Percentiles rank a stretch among this genome's conserved stretches.
These are phyloP conservation scores for Ceratotherium simum DNA, from an alignment of 2,113 vertebrate genomes.

Conservation along the genomic window DNA sequence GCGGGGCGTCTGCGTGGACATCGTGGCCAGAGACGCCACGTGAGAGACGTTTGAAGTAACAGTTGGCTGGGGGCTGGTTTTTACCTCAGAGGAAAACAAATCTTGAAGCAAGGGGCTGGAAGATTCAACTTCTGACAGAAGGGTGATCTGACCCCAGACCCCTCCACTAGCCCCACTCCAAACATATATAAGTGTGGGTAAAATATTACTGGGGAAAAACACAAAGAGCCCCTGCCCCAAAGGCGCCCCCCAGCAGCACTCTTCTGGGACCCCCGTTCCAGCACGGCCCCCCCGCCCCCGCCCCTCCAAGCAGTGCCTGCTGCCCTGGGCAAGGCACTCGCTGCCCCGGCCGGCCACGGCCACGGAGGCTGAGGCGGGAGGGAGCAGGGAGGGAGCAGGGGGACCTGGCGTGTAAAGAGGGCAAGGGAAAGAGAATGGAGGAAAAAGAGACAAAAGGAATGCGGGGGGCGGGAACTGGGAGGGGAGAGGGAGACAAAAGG, in stretches of 20 bases:
- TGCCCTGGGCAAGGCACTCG: neutral
- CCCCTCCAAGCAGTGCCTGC: no score
- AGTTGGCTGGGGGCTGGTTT: neutral
- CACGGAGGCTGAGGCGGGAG: neutral
- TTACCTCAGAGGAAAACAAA: neutral
- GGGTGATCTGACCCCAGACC: neutral
- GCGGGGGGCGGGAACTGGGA: neutral
- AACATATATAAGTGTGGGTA: neutral
- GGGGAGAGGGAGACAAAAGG: neutral
- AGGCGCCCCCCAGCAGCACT: neutral
- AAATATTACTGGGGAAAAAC: neutral
- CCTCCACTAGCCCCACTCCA: neutral
- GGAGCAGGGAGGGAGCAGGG: neutral
- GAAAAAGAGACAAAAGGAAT: neutral
- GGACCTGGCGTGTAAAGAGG: neutral
- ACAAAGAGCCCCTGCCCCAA: neutral
- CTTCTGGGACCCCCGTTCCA: neutral
- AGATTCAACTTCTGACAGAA: neutral
- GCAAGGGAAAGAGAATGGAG: neutral
- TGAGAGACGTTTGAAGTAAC: neutral
- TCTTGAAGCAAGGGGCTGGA: neutral
- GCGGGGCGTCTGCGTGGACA: neutral
- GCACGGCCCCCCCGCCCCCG: neutral
- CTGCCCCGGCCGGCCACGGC: neutral
- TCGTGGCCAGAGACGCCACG: rapidly evolving